phyloP scores from a whole-genome alignment of 2,113 vertebrate species.

The Macquaria ambigua region DNA sequence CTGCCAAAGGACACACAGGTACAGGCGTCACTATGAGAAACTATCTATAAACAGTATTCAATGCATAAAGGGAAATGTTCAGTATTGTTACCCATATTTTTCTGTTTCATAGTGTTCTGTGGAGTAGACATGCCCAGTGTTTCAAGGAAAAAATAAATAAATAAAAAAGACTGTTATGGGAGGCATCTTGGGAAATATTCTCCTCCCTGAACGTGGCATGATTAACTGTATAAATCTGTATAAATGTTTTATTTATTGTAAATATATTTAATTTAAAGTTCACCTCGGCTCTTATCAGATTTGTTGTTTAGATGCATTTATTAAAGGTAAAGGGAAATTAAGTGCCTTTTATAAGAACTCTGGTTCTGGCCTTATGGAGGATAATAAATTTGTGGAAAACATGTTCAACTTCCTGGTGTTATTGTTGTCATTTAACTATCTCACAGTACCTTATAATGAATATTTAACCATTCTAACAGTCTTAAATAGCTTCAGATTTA shows the following conservation, averaged over 20 bases:
- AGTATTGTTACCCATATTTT: conserved; percentile 72
- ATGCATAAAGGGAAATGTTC: conserved; percentile 75
- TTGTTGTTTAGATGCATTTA: conserved; percentile 74
- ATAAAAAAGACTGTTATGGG: conserved; percentile 49
- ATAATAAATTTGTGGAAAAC: conserved; percentile 82
- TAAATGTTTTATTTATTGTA: conserved; percentile 87
- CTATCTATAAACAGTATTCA: conserved; percentile 75
- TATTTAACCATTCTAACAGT: conserved; percentile 22
- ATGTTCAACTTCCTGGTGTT: conserved; percentile 59
- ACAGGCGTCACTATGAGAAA: conserved; percentile 56
- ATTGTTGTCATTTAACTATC: conserved; percentile 22
- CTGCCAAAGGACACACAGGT: conserved; percentile 67
- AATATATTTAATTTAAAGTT: conserved; percentile 87
- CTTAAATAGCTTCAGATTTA: conserved; percentile 7
- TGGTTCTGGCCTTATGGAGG: conserved; percentile 70
- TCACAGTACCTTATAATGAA: conserved; percentile 17
- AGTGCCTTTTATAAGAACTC: conserved; percentile 83
- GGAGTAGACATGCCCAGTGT: conserved; percentile 62
- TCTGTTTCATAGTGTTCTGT: conserved; percentile 68
- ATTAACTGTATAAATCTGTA: conserved; percentile 77
- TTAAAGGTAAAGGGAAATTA: conserved; percentile 72
- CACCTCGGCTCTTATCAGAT: conserved; percentile 66
- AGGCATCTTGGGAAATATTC: conserved; percentile 59
- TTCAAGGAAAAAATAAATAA: conserved; percentile 55
- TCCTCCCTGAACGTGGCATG: conserved; percentile 63